Evolutionary conservation across 2,113 vertebrate genomes (phyloP).

Genomic region (Labeo catla): DNA sequence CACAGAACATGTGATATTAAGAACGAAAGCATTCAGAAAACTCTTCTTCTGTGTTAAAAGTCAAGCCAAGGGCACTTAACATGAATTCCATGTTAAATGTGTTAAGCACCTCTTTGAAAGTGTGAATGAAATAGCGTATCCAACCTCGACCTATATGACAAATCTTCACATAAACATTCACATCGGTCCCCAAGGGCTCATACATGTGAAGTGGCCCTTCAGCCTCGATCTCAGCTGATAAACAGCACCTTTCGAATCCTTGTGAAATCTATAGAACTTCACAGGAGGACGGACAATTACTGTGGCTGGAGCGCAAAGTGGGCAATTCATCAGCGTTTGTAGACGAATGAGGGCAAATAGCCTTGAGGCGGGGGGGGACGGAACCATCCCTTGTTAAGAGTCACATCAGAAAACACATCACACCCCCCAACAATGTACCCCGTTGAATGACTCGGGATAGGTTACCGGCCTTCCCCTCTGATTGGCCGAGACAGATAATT

Average conservation of each 20-base stretch:
- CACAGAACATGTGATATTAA: neutral
- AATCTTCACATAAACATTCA: neutral
- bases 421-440: slow-evolving; percentile 20
- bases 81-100: neutral
- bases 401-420: slow-evolving; percentile 39
- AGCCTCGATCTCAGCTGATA: slow-evolving; percentile 16
- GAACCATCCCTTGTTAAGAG: slow-evolving; percentile 5
- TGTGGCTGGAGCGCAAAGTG: slow-evolving; percentile 39
- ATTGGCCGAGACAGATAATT: slow-evolving; percentile 58
- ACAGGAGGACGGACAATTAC: slow-evolving; percentile 35
- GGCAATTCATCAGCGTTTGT: slow-evolving; percentile 56
- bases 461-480: slow-evolving; percentile 45
- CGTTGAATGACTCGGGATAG: slow-evolving; percentile 45
- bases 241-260: neutral
- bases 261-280: slow-evolving; percentile 31
- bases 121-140: neutral
- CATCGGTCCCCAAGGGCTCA: neutral
- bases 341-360: slow-evolving; percentile 36
- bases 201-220: neutral
- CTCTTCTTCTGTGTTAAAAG: neutral
- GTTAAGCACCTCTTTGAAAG: neutral
- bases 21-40: neutral
- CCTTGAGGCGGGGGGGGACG: neutral
- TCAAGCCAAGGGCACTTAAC: slow-evolving; percentile 1
- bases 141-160: neutral